Percentiles rank a stretch among this genome's conserved stretches.
Evolutionary conservation across 2,113 vertebrate genomes (phyloP).

Genomic region (Forbesichthys papilliferus): DNA sequence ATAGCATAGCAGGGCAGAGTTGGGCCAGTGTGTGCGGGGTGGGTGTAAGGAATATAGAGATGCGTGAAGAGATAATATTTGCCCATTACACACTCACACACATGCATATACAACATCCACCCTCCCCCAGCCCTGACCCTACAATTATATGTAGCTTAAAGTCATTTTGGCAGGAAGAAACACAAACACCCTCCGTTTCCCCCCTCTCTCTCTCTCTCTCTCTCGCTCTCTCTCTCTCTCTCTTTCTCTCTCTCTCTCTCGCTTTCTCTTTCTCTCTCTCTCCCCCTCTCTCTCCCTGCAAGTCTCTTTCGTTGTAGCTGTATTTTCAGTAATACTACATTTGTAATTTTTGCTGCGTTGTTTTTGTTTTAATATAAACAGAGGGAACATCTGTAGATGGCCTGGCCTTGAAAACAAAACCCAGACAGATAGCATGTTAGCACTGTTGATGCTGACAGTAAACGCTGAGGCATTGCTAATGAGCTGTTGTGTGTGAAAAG

Average conservation of each 20-base stretch:
- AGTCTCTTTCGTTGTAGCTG: neutral
- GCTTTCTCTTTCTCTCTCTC: constrained; percentile 7
- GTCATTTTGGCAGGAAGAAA: constrained; percentile 49
- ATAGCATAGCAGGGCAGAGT: neutral
- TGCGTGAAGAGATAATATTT: constrained; percentile 73
- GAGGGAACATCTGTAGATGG: no score
- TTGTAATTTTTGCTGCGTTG: no score
- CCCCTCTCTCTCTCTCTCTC: constrained; percentile 3
- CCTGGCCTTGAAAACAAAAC: no score
- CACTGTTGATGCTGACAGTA: no score
- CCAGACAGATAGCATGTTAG: no score
- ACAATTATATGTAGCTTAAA: constrained; percentile 67
- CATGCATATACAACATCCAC: constrained; percentile 19
- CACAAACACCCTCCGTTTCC: constrained; percentile 50
- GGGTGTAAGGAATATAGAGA: constrained; percentile 56
- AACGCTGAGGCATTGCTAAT: no score
- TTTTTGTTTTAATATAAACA: no score
- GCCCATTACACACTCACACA: constrained; percentile 37
- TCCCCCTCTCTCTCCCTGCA: neutral
- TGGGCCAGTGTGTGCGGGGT: constrained; percentile 23
- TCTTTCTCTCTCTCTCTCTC: neutral
- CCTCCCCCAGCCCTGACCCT: constrained; percentile 38
- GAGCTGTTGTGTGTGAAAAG: no score
- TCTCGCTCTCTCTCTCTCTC: neutral
- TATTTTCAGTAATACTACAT: no score